phyloP scores from a whole-genome alignment of 2,113 vertebrate genomes.

The Micronycteris hirsuta region DNA sequence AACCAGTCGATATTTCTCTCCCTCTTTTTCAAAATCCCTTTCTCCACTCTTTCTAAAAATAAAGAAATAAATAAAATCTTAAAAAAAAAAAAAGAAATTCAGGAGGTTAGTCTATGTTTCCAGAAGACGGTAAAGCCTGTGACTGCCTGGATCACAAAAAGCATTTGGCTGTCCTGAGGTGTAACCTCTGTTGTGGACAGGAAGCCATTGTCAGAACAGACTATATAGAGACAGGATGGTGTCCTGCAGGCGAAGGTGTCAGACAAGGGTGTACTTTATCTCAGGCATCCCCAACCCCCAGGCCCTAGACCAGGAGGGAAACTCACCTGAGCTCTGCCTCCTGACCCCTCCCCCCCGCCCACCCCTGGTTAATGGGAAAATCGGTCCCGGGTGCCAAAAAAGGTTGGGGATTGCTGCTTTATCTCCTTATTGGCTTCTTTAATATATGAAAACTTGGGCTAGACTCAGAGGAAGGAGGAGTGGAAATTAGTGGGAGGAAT shows the following conservation, averaged over 20 bases:
- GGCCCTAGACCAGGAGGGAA: too few relatives aligned
- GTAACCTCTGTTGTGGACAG: background rate
- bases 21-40: too few relatives aligned
- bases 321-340: too few relatives aligned
- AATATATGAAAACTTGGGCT: background rate
- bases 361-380: too few relatives aligned
- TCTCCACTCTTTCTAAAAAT: too few relatives aligned
- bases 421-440: background rate
- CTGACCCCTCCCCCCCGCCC: too few relatives aligned
- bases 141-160: background rate
- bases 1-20: too few relatives aligned
- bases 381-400: too few relatives aligned
- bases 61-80: too few relatives aligned
- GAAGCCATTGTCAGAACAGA: background rate
- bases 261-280: background rate
- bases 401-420: too few relatives aligned
- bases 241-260: background rate
- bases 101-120: background rate
- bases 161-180: background rate
- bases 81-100: too few relatives aligned
- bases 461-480: background rate
- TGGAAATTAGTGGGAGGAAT: background rate
- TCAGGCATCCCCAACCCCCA: background rate
- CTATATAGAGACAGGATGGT: background rate
- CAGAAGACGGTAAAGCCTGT: background rate